These are phyloP conservation scores for Aythya baeri DNA, from an alignment of 2,113 vertebrate species.

Conservation along the genomic window DNA sequence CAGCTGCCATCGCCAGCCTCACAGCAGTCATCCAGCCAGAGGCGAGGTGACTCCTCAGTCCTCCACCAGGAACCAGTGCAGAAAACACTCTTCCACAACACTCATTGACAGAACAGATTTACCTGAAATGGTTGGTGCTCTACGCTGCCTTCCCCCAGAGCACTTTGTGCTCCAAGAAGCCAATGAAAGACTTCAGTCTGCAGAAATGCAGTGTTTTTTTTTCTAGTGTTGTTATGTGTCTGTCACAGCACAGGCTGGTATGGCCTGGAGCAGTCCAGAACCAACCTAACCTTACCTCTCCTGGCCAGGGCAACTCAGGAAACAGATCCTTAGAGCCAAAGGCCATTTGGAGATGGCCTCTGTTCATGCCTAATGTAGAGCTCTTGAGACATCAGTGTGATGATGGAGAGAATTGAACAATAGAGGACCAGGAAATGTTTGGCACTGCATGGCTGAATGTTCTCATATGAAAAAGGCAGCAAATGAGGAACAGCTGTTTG, in stretches of 20 bases:
- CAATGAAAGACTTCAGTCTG: neutral
- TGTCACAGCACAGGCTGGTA: neutral
- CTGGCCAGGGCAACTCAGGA: neutral
- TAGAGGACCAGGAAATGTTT: neutral
- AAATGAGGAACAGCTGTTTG: conserved; percentile 27
- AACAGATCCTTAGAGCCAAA: neutral
- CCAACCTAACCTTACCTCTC: rapidly evolving
- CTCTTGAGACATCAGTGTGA: neutral
- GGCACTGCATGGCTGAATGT: rapidly evolving
- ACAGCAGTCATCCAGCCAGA: neutral
- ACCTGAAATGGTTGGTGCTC: neutral
- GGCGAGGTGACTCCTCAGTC: neutral
- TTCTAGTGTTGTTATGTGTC: neutral
- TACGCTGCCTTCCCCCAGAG: neutral
- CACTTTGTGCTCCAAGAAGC: neutral
- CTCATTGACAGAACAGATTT: neutral
- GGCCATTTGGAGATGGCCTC: neutral
- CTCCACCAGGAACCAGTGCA: neutral
- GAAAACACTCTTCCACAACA: neutral
- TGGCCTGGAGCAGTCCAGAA: neutral
- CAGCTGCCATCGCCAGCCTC: neutral
- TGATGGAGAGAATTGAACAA: neutral
- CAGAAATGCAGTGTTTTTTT: neutral
- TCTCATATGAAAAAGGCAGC: neutral
- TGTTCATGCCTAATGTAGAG: neutral